These are phyloP conservation scores for Thunnus thynnus DNA, from an alignment of 2,113 vertebrate genomes.

Conservation along the genomic window DNA sequence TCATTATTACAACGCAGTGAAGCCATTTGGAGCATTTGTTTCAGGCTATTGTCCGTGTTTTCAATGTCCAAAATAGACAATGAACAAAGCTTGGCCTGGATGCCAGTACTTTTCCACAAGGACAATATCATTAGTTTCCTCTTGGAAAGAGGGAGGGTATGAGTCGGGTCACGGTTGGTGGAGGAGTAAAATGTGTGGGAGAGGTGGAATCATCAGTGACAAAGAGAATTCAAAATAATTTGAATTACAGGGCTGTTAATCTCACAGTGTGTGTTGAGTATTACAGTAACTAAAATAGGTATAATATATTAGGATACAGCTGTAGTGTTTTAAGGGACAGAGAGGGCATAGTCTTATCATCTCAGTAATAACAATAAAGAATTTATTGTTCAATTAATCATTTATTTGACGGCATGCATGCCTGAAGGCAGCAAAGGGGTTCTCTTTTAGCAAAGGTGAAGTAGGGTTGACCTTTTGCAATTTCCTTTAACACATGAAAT, in stretches of 20 bases:
- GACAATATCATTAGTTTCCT: conserved; percentile 77
- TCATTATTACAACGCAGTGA: conserved; percentile 20
- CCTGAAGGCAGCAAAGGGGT: not conserved
- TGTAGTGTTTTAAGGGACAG: not conserved
- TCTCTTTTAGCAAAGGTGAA: not conserved
- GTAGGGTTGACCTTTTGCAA: not conserved
- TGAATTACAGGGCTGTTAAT: not conserved
- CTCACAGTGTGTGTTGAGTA: not conserved
- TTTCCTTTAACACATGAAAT: too few relatives aligned
- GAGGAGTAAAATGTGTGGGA: conserved; percentile 21
- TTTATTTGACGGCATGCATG: not conserved
- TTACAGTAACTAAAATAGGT: too few relatives aligned
- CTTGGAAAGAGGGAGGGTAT: conserved; percentile 50
- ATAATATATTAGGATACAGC: too few relatives aligned
- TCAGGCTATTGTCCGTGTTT: conserved; percentile 55
- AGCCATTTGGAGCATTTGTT: conserved; percentile 46
- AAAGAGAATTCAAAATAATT: not conserved
- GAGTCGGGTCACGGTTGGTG: conserved; percentile 6
- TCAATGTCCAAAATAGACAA: conserved; percentile 75
- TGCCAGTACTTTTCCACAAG: conserved; percentile 86
- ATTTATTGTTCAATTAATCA: not conserved
- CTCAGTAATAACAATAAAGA: not conserved
- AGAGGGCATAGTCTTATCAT: not conserved
- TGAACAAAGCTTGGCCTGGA: conserved; percentile 81
- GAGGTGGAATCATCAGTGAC: conserved; percentile 15